phyloP scores from a whole-genome alignment of 1,140 invertebrate species.

The Monochamus saltuarius region DNA sequence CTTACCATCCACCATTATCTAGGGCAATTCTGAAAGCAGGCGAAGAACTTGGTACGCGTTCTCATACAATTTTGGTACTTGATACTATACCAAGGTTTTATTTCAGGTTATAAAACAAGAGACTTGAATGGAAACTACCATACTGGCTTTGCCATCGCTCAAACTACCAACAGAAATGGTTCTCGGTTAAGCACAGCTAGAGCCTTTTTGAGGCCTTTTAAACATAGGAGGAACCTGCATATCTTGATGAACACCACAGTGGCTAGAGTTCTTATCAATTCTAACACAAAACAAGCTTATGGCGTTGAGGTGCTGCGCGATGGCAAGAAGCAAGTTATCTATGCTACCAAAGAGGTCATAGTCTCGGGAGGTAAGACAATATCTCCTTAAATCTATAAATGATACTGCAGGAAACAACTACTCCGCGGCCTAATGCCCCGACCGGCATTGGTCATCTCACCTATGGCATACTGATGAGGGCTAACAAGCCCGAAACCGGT shows the following conservation, averaged over 20 bases:
- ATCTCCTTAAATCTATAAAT: no score
- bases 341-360: slow-evolving; percentile 68
- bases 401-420: no score
- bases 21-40: slow-evolving; percentile 82
- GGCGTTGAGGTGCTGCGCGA: slow-evolving; percentile 67
- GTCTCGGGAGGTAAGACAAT: slow-evolving; percentile 58
- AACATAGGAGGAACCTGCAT: slow-evolving; percentile 71
- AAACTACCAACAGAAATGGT: slow-evolving; percentile 86
- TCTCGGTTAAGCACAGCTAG: slow-evolving; percentile 77
- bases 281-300: slow-evolving; percentile 64
- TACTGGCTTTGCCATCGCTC: slow-evolving; percentile 80
- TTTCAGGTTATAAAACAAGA: slow-evolving; percentile 71
- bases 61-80: not conserved
- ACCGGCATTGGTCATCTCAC: no score
- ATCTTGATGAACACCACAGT: slow-evolving; percentile 76
- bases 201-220: slow-evolving; percentile 81
- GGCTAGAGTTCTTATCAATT: slow-evolving; percentile 70
- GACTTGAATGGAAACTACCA: slow-evolving; percentile 83
- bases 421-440: no score
- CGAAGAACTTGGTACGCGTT: slow-evolving; percentile 67
- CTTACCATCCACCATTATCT: slow-evolving; percentile 82
- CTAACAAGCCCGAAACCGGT: no score
- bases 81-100: not conserved
- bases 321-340: slow-evolving; percentile 59
- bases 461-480: no score